Percentiles rank a stretch among this genome's conserved stretches.
Conservation (phyloP, 2,888 invertebrate species). For the Syrphus vitripennis region DNA sequence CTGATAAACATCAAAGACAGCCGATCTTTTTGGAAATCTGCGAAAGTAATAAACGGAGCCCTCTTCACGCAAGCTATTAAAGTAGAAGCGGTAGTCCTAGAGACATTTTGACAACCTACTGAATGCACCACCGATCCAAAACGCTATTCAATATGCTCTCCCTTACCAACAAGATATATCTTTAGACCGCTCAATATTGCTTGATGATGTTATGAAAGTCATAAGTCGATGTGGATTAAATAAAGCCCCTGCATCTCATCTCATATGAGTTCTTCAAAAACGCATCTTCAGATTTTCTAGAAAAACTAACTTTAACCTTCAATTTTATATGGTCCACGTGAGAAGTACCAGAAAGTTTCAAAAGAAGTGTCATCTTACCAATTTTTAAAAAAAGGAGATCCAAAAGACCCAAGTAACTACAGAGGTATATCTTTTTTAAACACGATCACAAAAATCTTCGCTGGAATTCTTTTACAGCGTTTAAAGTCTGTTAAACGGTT, state of each 20-base stretch:
- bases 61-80: background rate
- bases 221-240: background rate
- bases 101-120: background rate
- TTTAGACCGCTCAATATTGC: background rate
- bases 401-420: background rate
- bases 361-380: background rate
- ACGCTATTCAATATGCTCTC: background rate
- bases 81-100: background rate
- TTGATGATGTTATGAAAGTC: background rate
- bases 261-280: background rate
- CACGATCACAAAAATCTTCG: background rate
- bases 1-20: background rate
- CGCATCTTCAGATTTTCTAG: background rate
- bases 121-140: background rate
- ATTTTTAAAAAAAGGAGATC: too few relatives aligned
- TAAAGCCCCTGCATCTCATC: background rate
- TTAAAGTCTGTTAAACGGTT: too few relatives aligned
- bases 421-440: background rate
- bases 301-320: background rate
- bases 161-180: background rate
- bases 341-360: background rate
- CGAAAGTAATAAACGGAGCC: background rate
- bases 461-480: background rate
- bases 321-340: background rate
- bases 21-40: background rate